A percentile compares a stretch with the other conserved stretches of the same genome.
phyloP scores from a whole-genome alignment of 2,113 vertebrate genomes.

The Progne subis region DNA sequence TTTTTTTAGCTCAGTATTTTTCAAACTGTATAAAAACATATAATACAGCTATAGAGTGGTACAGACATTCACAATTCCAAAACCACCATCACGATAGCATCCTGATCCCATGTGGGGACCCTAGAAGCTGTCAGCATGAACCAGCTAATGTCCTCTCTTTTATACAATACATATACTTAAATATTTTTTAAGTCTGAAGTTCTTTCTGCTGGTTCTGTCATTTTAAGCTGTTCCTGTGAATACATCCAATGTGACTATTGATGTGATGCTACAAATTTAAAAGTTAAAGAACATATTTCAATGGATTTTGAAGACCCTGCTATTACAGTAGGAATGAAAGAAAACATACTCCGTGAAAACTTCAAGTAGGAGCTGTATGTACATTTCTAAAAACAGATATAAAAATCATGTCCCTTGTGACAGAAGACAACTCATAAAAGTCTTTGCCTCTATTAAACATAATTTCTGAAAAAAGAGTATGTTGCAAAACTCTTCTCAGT shows the following conservation, averaged over 20 bases:
- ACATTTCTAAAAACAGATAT: not conserved
- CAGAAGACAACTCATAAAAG: not conserved
- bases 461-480: not conserved
- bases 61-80: not conserved
- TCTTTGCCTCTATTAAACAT: not conserved
- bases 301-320: not conserved
- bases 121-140: not conserved
- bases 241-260: not conserved
- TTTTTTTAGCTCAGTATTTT: not conserved
- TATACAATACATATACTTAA: not conserved
- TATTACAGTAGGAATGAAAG: not conserved
- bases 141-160: not conserved
- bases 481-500: not conserved
- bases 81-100: not conserved
- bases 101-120: not conserved
- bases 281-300: not conserved
- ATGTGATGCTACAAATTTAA: not conserved
- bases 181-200: not conserved
- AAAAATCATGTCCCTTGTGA: not conserved
- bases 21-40: not conserved
- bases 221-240: not conserved
- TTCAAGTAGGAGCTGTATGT: not conserved
- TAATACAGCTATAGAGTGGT: not conserved
- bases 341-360: not conserved
- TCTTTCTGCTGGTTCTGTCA: not conserved